These are phyloP conservation scores for Leucoraja erinaceus DNA, from an alignment of 2,113 vertebrate species.

Conservation along the genomic window DNA sequence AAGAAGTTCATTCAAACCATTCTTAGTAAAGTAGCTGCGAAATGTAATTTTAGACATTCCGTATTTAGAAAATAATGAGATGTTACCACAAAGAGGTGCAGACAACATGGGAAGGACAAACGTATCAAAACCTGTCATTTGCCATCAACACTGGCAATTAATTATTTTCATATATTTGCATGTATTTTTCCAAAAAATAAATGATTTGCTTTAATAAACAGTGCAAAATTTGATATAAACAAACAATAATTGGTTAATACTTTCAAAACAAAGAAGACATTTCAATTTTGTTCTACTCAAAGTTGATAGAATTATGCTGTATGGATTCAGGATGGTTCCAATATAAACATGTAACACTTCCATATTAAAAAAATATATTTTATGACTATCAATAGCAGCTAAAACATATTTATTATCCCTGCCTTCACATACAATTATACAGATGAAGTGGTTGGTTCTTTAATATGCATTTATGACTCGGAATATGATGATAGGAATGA, in stretches of 20 bases:
- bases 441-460: constrained; percentile 4
- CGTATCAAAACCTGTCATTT: constrained; percentile 32
- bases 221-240: not conserved
- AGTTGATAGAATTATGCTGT: constrained; percentile 19
- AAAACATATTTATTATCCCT: not conserved
- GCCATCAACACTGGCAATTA: constrained; percentile 36
- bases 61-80: constrained; percentile 35
- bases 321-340: not conserved
- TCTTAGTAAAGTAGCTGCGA: constrained; percentile 12
- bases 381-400: constrained; percentile 1
- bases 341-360: not conserved
- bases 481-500: constrained; percentile 24
- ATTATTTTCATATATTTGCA: constrained; percentile 17
- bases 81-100: constrained; percentile 9
- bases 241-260: not conserved
- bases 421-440: not conserved
- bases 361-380: constrained; percentile 10
- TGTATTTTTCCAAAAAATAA: not conserved
- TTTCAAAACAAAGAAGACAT: constrained; percentile 16
- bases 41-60: constrained; percentile 32
- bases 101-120: constrained; percentile 16
- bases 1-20: not conserved
- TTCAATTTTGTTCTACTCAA: constrained; percentile 9
- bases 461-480: constrained; percentile 4
- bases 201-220: constrained; percentile 33